These are phyloP conservation scores for Cinclus cinclus DNA, from an alignment of 2,113 vertebrate species.

Conservation along the genomic window DNA sequence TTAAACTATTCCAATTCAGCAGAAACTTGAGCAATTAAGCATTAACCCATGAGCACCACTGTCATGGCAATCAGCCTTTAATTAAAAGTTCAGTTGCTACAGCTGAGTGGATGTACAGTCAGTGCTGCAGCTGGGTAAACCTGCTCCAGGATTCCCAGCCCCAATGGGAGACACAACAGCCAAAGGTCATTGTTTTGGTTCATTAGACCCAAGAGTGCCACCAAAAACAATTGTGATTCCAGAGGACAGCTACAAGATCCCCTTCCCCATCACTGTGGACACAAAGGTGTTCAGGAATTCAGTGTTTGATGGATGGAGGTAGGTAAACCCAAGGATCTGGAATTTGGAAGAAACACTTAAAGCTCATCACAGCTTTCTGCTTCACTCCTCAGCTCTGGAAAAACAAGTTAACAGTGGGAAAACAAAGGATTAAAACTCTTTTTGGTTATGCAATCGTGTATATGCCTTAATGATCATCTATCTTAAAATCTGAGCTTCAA, in stretches of 20 bases:
- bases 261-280: background rate
- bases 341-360: background rate
- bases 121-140: background rate
- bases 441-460: background rate
- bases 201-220: background rate
- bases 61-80: background rate
- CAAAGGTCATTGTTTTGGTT: background rate
- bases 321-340: background rate
- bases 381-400: background rate
- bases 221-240: background rate
- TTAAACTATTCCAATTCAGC: background rate
- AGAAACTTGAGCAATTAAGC: background rate
- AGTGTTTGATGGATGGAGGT: accelerated
- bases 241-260: background rate
- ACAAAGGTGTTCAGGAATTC: accelerated
- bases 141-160: background rate
- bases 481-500: background rate
- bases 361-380: background rate
- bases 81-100: background rate
- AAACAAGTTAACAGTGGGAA: background rate
- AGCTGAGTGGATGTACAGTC: background rate
- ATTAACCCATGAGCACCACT: background rate
- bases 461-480: background rate
- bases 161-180: background rate
- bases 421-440: background rate